Conservation (phyloP, 2,888 invertebrate species). For the Drosophila histrio region DNA sequence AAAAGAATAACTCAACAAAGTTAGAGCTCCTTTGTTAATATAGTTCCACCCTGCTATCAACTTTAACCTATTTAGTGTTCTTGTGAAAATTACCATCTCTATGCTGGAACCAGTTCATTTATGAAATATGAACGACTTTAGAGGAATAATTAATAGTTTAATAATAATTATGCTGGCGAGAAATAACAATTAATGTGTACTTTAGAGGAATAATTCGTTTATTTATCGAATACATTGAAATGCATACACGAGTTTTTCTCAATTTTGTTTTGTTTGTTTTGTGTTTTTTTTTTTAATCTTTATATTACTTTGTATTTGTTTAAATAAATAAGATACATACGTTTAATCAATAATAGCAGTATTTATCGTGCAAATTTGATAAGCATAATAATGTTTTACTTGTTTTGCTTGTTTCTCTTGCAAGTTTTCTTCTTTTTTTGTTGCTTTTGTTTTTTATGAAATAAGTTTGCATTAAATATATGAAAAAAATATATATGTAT, state of each 20-base stretch:
- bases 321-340: slow-evolving; percentile 83
- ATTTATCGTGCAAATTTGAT: slow-evolving; percentile 82
- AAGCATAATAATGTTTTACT: slow-evolving; percentile 80
- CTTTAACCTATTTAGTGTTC: too few species aligned
- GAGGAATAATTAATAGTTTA: too few species aligned
- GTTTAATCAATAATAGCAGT: slow-evolving; percentile 82
- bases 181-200: slow-evolving; percentile 44
- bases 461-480: slow-evolving; percentile 76
- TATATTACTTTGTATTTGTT: slow-evolving; percentile 80
- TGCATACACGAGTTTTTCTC: slow-evolving; percentile 81
- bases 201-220: slow-evolving; percentile 79
- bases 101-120: background rate
- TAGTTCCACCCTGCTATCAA: too few species aligned
- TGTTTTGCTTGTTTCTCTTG: slow-evolving; percentile 68
- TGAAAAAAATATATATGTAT: slow-evolving; percentile 74
- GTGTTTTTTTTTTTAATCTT: slow-evolving; percentile 59
- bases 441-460: slow-evolving; percentile 61
- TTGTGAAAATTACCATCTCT: background rate
- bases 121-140: background rate
- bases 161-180: slow-evolving; percentile 6
- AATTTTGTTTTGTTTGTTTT: slow-evolving; percentile 56
- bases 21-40: too few species aligned
- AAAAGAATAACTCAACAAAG: too few species aligned
- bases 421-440: slow-evolving; percentile 48
- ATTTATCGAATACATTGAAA: slow-evolving; percentile 83